Evolutionary conservation across 2,113 vertebrate species (phyloP).

Genomic region (Cavia porcellus): DNA sequence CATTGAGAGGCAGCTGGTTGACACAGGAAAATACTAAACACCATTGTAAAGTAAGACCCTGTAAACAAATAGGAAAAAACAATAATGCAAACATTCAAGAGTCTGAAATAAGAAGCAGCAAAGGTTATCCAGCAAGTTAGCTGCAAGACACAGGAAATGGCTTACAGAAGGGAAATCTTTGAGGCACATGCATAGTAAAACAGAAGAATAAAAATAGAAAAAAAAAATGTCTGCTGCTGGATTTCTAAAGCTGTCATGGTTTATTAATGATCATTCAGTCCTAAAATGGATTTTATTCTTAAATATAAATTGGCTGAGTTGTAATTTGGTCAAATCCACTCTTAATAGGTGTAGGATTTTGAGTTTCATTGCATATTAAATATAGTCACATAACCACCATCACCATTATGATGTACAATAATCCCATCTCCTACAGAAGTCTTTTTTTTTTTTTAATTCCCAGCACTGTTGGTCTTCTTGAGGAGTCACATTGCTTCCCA

Average conservation of each 20-base stretch:
- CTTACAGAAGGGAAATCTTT: neutral
- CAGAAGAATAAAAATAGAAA: neutral
- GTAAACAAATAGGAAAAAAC: neutral
- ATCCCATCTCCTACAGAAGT: neutral
- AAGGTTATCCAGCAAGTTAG: neutral
- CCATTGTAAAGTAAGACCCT: neutral
- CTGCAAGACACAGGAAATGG: neutral
- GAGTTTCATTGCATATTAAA: neutral
- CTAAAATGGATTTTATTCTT: neutral
- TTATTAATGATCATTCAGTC: neutral
- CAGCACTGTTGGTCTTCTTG: neutral
- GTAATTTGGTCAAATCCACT: neutral
- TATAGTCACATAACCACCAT: neutral
- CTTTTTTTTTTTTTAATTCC: neutral
- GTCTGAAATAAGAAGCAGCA: neutral
- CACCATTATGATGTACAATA: neutral
- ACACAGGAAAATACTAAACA: neutral
- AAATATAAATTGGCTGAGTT: neutral
- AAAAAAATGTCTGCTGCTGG: neutral
- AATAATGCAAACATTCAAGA: neutral
- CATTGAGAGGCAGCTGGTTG: neutral
- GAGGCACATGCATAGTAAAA: neutral
- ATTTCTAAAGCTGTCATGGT: neutral
- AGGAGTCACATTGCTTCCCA: neutral
- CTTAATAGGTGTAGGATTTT: neutral